Conservation (phyloP, 2,113 vertebrate genomes). For the Lutjanus erythropterus region DNA sequence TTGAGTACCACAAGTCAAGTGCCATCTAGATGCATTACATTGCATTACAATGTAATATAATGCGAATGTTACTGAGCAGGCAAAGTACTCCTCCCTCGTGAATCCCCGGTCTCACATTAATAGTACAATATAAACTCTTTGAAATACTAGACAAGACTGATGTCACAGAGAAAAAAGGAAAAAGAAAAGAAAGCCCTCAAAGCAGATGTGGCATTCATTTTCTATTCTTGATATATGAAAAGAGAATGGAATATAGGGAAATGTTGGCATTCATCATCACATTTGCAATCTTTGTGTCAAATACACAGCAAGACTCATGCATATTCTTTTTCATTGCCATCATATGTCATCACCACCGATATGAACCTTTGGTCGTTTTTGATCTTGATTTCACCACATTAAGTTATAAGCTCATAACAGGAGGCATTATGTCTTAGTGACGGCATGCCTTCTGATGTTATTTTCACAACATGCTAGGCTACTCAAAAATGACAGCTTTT, state of each 20-base stretch:
- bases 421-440: background rate
- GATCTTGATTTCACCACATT: background rate
- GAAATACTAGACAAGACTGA: conserved; percentile 9
- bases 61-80: background rate
- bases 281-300: conserved; percentile 8
- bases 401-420: background rate
- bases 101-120: background rate
- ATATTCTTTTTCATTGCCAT: conserved; percentile 2
- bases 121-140: conserved; percentile 12
- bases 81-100: background rate
- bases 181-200: background rate
- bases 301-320: background rate
- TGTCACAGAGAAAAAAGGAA: conserved; percentile 20
- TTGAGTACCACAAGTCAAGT: too few species aligned
- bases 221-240: conserved; percentile 17
- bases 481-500: background rate
- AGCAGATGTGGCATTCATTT: conserved; percentile 16
- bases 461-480: background rate
- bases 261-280: background rate
- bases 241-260: background rate
- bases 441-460: too few species aligned
- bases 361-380: background rate
- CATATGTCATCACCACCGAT: background rate
- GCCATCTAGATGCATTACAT: too few species aligned
- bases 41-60: too few species aligned